Evolutionary conservation across 2,113 vertebrate genomes (phyloP).

Genomic region (Talpa occidentalis): DNA sequence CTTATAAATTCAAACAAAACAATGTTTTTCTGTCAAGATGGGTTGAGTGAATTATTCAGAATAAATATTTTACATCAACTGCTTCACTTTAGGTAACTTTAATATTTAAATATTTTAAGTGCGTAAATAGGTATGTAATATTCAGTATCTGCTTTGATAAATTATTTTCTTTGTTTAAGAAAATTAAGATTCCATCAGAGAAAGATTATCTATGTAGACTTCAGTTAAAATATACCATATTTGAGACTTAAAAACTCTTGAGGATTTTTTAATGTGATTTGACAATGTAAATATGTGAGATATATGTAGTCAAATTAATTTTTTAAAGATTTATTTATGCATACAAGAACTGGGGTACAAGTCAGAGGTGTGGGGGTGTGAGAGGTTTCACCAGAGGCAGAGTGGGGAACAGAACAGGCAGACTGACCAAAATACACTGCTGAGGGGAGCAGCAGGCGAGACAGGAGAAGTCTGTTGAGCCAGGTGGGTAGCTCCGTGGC

Average conservation of each 20-base stretch:
- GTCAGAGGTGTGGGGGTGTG: too few species aligned
- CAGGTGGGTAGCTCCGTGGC: too few species aligned
- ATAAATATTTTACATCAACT: conserved; percentile 3
- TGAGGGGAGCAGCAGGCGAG: too few species aligned
- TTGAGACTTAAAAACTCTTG: not conserved
- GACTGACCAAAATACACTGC: too few species aligned
- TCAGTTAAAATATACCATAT: conserved; percentile 1
- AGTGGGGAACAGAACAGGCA: too few species aligned
- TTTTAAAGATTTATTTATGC: too few species aligned
- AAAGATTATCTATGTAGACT: not conserved
- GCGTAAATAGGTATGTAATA: not conserved
- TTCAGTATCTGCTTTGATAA: not conserved
- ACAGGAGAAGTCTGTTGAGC: too few species aligned
- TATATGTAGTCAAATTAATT: not conserved
- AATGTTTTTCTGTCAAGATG: not conserved
- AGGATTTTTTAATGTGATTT: not conserved
- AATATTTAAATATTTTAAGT: not conserved
- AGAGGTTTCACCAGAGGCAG: too few species aligned
- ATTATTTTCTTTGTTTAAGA: conserved; percentile 33
- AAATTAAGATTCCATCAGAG: not conserved
- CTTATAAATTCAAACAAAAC: not conserved
- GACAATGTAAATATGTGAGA: not conserved
- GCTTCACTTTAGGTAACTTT: not conserved
- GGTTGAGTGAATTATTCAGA: not conserved
- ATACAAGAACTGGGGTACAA: too few species aligned